Percentiles rank a stretch among this genome's conserved stretches.
Evolutionary conservation across 2,797 vertebrate species (phyloP).

Genomic region (Antrozous pallidus): DNA sequence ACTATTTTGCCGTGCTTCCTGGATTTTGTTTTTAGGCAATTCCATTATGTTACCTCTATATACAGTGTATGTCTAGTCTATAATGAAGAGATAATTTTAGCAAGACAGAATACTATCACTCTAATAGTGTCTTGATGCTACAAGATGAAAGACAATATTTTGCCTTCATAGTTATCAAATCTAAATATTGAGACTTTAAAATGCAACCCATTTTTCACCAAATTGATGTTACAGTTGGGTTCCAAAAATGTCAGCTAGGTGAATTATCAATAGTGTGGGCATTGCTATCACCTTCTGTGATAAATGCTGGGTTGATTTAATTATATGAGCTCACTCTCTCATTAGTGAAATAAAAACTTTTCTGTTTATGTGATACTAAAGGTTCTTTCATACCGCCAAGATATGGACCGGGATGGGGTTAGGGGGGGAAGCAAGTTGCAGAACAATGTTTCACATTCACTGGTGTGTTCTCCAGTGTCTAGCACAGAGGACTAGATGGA

Average conservation of each 20-base stretch:
- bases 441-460: conserved; percentile 43
- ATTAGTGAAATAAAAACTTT: conserved; percentile 27
- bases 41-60: conserved; percentile 6
- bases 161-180: not conserved
- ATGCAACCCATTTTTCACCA: not conserved
- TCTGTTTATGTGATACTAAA: not conserved
- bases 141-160: not conserved
- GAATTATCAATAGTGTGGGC: not conserved
- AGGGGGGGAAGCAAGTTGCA: not conserved
- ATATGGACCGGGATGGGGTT: not conserved
- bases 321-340: not conserved
- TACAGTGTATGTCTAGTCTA: not conserved
- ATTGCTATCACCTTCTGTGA: not conserved
- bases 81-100: conserved; percentile 23
- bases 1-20: not conserved
- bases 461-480: not conserved
- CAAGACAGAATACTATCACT: not conserved
- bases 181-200: conserved; percentile 21
- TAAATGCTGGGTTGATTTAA: conserved; percentile 1
- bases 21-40: conserved; percentile 20
- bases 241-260: conserved; percentile 21
- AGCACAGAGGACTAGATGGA: not conserved
- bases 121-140: not conserved
- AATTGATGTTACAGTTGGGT: not conserved
- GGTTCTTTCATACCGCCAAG: not conserved